Evolutionary conservation across 2,113 vertebrate species (phyloP).

Genomic region (Charina bottae): DNA sequence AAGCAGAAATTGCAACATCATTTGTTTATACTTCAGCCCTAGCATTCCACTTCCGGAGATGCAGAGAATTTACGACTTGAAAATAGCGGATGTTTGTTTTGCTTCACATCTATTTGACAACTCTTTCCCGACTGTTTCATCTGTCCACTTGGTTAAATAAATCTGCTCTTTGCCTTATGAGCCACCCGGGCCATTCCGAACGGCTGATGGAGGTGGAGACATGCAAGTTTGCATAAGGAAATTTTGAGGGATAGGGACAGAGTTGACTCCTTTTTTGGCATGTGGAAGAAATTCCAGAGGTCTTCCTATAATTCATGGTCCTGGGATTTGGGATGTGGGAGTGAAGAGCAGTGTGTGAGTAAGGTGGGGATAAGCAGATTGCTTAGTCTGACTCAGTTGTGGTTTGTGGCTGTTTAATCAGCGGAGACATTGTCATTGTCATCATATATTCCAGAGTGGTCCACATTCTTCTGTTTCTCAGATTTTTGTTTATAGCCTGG

Average conservation of each 20-base stretch:
- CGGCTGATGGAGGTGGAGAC: background rate
- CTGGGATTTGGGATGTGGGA: background rate
- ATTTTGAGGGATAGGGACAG: background rate
- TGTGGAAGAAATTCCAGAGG: background rate
- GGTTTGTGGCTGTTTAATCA: background rate
- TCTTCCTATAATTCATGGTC: background rate
- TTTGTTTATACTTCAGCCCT: background rate
- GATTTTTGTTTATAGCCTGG: background rate
- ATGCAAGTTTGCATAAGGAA: background rate
- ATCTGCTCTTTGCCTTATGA: no score
- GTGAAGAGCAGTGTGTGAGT: background rate
- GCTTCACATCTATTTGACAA: background rate
- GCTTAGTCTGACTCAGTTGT: conserved; percentile 18
- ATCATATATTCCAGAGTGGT: background rate
- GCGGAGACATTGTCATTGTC: background rate
- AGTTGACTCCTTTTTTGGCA: background rate
- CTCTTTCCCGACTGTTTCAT: background rate
- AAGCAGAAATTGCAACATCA: background rate
- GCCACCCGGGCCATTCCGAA: background rate
- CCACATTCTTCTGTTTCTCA: background rate
- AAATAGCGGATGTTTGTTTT: background rate
- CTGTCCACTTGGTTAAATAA: background rate
- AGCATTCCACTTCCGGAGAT: background rate
- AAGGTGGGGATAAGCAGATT: conserved; percentile 14
- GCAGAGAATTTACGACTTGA: background rate